phyloP scores from a whole-genome alignment of 2,888 invertebrate genomes.

The Cryptus viduatorius region DNA sequence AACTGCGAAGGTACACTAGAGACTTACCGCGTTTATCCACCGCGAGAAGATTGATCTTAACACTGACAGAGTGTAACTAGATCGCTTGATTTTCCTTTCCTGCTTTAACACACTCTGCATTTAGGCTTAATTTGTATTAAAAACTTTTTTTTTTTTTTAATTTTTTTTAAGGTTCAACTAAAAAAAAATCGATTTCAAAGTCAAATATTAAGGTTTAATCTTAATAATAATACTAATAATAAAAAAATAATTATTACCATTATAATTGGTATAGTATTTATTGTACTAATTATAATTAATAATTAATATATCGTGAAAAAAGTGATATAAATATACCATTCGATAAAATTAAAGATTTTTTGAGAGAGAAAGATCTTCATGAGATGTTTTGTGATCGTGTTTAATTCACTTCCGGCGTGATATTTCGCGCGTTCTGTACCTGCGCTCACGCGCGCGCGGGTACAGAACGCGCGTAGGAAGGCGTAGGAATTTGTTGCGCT shows the following conservation, averaged over 20 bases:
- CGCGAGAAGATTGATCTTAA: constrained; percentile 61
- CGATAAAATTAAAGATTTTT: too few relatives aligned
- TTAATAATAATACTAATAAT: background rate
- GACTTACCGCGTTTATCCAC: constrained; percentile 58
- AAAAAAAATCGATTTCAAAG: background rate
- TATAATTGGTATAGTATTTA: too few relatives aligned
- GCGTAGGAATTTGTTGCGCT: constrained; percentile 68
- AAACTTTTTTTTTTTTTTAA: too few relatives aligned
- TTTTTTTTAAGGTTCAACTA: background rate
- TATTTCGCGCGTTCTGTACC: constrained; percentile 53
- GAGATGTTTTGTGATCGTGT: constrained; percentile 14
- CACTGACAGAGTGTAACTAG: constrained; percentile 33
- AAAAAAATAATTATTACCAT: too few relatives aligned
- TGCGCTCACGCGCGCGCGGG: constrained; percentile 49
- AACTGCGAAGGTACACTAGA: constrained; percentile 36
- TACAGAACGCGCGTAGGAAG: constrained; percentile 61
- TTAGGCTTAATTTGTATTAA: background rate
- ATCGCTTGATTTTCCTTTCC: constrained; percentile 38
- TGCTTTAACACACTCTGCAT: background rate
- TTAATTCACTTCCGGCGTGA: constrained; percentile 60
- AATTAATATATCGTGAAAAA: too few relatives aligned
- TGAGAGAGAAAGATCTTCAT: too few relatives aligned
- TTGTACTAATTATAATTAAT: too few relatives aligned
- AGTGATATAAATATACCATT: too few relatives aligned
- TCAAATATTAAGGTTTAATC: background rate